Evolutionary conservation across 2,888 invertebrate species (phyloP), one percentile per base, ranked within the genome.

Genomic region (Caenorhabditis uteleia): DNA sequence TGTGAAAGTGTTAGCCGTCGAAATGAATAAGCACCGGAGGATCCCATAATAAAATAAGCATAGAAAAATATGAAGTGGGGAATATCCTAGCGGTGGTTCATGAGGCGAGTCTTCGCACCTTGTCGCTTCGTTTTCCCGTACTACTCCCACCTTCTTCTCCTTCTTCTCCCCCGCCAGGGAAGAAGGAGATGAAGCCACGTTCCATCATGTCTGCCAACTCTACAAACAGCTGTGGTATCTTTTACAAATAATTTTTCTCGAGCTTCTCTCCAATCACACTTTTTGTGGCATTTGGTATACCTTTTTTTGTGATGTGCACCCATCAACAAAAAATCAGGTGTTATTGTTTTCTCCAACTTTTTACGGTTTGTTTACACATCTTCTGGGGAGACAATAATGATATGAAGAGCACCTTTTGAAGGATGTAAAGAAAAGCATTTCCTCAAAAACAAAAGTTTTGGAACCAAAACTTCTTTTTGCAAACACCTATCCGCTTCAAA

Each of bases 11-110:
- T 77, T 27, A 77, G 59, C 18, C 77, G 56, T n/a, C 77, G 71
- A 49, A 70, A 75, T 44, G 70, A 70, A 44, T 64, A 70, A 20
- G 77, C 77, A 50, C 70, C 75, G 31, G 77, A 71, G 40, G 77
- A 69, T 38, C 77, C 77, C 77, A 77, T 77, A 36, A 26, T 34
- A 57, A 51, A 39, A n/a, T n/a, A 29, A 29, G 12, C 6, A 29
- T 14, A 34, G 5, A 10, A 8, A n/a, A 10, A 34, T 7, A 8
- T 8, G 29, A 8, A 29, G 29, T 8, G 12, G 20, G 18, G 16
- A 20, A 20, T 36, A 20, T 36, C 42, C 42, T 40, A 33, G 16
- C 38, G 36, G 38, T 21, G 51, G 25, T 14, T 26, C 39, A 44
- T 39, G 47, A 47, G 46, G 33, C 42, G 39, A 40, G 23, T 16